These are phyloP conservation scores for Andrena chrysosceles DNA, from an alignment of 2,888 invertebrate genomes.

Conservation along the genomic window DNA sequence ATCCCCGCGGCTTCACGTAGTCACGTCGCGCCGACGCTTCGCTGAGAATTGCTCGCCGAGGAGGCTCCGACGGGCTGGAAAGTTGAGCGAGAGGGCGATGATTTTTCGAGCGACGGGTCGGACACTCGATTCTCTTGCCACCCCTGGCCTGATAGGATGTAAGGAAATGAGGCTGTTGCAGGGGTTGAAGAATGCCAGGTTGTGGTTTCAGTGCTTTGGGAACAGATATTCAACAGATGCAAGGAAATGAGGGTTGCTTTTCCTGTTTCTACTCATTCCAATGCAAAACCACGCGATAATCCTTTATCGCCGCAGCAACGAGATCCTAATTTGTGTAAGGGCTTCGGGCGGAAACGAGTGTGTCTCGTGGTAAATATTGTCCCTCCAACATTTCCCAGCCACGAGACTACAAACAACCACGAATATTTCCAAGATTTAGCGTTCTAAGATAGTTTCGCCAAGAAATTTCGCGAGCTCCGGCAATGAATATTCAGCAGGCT, in stretches of 20 bases:
- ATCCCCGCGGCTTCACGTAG: not conserved
- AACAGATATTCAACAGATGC: too few species aligned
- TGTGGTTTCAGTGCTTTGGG: too few species aligned
- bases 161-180: not conserved
- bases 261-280: too few species aligned
- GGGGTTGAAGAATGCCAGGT: not conserved
- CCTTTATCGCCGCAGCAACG: too few species aligned
- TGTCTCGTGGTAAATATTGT: too few species aligned
- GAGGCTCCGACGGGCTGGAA: slow-evolving; percentile 38
- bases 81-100: slow-evolving; percentile 17
- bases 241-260: too few species aligned
- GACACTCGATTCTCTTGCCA: not conserved
- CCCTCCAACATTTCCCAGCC: not conserved
- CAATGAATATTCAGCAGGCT: slow-evolving; percentile 37
- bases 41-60: slow-evolving; percentile 32
- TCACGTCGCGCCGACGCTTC: slow-evolving; percentile 48
- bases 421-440: not conserved
- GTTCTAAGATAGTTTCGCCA: slow-evolving; percentile 5
- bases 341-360: too few species aligned
- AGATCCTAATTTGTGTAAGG: too few species aligned
- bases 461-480: slow-evolving; percentile 21
- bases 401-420: slow-evolving; percentile 5
- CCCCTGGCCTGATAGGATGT: too few species aligned
- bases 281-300: too few species aligned
- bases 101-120: slow-evolving; percentile 19